Base-by-base conservation (phyloP, 2,797 vertebrate species). In the Poecilia wingei region DNA sequence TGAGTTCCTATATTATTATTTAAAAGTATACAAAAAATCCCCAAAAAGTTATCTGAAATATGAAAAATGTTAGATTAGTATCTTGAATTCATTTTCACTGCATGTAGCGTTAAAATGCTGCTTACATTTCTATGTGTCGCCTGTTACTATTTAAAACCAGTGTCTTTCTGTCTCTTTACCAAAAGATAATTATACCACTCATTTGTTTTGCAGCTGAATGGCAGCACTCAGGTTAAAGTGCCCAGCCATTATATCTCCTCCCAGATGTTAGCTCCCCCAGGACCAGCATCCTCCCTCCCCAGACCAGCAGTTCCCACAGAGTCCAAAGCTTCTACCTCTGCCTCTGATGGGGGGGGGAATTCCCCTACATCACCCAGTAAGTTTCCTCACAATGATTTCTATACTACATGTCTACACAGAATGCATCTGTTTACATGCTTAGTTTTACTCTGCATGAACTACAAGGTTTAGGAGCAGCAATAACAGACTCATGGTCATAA, bases 291-390 rank as follows among this genome's bases (percentile, higher is more conserved):
- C 25, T 83, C 92, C 64, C 88, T 93, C 14, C 74, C 89, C 22
- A 85, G 93, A 73, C 82, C 88, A 8, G 95, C 97, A 55, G 93
- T 97, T 90, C 93, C 96, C 92, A 92, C 96, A 76, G 97, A 97
- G 94, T 96, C 97, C 93, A 98, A 98, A 96, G 95, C 97, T 94
- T 95, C 96, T 85, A 96, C 96, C 93, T 96, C 96, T 80, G 96
- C 97, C 86, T 96, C 97, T 84, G 97, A 97, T 72, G 96, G 96
- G 88, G 97, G 96, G 84, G 91, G 96, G 86, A 94, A 96, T 87
- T 97, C 97, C 70, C 97, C 96, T 81, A 96, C 97, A 73, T 98
- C 97, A 88, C 97, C 97, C 93, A 97, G 97, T 97, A 96, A 97
- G 97, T 96, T 6, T 0, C 51, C 41, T 33, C 49, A 79, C 22